Conservation (phyloP, 1,140 invertebrate species). For the Brachionus sp. region DNA sequence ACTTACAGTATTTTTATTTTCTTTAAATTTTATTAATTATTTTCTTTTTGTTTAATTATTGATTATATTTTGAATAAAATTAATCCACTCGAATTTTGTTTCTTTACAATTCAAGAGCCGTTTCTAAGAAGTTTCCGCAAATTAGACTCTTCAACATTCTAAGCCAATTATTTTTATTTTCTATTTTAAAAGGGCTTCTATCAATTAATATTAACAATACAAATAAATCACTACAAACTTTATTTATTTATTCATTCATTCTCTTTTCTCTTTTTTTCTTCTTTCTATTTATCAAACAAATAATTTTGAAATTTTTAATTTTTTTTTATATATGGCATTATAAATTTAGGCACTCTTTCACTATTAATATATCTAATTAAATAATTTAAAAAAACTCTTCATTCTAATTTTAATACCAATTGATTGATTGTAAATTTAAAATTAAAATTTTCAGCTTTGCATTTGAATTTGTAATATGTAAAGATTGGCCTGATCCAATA, state of each 20-base stretch:
- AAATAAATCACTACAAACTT: not conserved
- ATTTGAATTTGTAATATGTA: no score
- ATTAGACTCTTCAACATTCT: not conserved
- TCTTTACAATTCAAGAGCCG: not conserved
- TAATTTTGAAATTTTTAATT: not conserved
- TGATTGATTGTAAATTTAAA: no score
- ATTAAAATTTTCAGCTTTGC: no score
- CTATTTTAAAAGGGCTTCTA: not conserved
- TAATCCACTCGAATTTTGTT: not conserved
- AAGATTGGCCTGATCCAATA: no score
- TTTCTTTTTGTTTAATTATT: constrained; percentile 2
- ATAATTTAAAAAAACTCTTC: not conserved
- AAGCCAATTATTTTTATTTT: not conserved
- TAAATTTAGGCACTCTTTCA: not conserved
- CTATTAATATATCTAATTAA: not conserved
- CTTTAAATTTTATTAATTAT: not conserved
- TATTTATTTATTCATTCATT: not conserved
- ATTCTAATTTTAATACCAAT: no score
- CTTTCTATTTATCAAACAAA: not conserved
- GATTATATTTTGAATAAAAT: constrained; percentile 12
- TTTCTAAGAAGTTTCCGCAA: not conserved
- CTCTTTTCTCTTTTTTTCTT: not conserved
- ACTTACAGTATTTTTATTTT: not conserved
- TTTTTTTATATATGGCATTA: no score
- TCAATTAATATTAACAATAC: not conserved